A percentile compares a stretch with the other conserved stretches of the same genome.
Evolutionary conservation across 2,797 vertebrate genomes (phyloP).

Genomic region (Lateolabrax maculatus): DNA sequence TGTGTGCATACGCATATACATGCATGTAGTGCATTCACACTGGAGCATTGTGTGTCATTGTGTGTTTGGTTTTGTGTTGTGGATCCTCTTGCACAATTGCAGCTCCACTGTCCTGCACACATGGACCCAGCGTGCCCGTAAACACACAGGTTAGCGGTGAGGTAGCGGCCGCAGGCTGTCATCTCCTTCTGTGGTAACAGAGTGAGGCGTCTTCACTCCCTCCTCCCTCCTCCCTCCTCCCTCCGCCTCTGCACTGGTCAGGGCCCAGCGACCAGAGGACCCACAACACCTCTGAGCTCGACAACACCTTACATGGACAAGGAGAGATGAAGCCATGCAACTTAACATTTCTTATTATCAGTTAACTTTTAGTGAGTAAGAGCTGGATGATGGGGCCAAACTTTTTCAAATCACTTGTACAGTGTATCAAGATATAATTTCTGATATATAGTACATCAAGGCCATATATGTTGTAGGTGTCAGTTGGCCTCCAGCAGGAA

Average conservation of each 20-base stretch:
- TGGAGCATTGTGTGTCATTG: neutral
- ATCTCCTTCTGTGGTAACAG: slow-evolving; percentile 62
- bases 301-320: slow-evolving; percentile 55
- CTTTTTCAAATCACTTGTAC: no score
- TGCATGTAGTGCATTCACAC: neutral
- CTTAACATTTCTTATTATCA: neutral
- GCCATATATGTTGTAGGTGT: neutral
- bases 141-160: slow-evolving; percentile 31
- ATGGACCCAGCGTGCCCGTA: neutral
- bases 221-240: neutral
- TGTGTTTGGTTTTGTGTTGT: neutral
- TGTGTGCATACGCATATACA: neutral
- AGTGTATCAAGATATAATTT: neutral
- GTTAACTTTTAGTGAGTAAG: neutral
- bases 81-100: neutral
- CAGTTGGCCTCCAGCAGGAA: neutral
- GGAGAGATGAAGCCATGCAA: neutral
- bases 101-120: neutral
- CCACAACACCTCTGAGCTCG: slow-evolving; percentile 38
- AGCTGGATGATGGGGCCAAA: neutral
- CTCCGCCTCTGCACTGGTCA: neutral
- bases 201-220: neutral
- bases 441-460: neutral
- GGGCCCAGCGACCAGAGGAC: slow-evolving; percentile 25
- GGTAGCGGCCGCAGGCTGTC: neutral